These are phyloP conservation scores for Pachyramphus minor DNA, from an alignment of 2,113 vertebrate genomes.

Conservation along the genomic window DNA sequence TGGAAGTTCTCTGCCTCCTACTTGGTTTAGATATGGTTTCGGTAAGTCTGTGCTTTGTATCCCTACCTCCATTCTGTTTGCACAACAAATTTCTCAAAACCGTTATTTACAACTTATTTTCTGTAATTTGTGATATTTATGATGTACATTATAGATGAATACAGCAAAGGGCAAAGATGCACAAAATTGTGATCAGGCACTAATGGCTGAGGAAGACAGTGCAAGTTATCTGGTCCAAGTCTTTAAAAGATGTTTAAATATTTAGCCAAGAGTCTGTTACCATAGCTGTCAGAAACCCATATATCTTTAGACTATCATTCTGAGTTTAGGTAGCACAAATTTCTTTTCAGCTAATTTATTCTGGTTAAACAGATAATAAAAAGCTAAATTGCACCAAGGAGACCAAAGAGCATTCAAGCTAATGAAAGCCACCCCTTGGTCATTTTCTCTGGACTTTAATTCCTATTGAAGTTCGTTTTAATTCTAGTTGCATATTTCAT, in stretches of 20 bases:
- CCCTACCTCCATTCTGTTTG: background rate
- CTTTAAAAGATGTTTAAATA: background rate
- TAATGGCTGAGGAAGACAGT: background rate
- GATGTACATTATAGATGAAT: background rate
- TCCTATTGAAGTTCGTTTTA: background rate
- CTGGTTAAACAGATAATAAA: background rate
- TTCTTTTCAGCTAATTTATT: background rate
- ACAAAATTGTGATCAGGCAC: background rate
- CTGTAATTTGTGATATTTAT: background rate
- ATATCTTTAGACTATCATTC: background rate
- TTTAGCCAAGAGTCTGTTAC: background rate
- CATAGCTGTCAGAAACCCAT: background rate
- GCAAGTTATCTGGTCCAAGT: background rate
- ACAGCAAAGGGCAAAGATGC: accelerated
- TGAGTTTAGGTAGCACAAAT: background rate
- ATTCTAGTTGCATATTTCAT: constrained; percentile 19
- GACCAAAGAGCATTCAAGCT: background rate
- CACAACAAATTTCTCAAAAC: background rate
- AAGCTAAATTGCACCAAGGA: background rate
- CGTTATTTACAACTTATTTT: background rate
- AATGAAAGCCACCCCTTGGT: constrained; percentile 21
- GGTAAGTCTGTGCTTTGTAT: background rate
- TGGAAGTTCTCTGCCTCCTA: background rate
- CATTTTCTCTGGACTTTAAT: constrained; percentile 26
- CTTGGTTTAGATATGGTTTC: background rate